phyloP scores from a whole-genome alignment of 1,140 invertebrate genomes.

The Ooceraea biroi region DNA sequence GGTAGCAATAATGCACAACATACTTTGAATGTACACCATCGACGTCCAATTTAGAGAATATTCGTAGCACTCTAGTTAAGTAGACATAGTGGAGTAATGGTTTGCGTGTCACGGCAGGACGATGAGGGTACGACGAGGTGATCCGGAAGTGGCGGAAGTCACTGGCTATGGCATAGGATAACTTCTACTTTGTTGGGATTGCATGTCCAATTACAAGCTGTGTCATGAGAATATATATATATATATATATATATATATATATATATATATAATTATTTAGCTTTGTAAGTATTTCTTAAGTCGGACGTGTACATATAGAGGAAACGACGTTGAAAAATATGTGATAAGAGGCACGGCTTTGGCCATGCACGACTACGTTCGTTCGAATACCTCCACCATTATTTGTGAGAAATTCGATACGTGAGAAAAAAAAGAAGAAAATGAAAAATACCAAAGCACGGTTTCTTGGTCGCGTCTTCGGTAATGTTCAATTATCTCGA shows the following conservation, averaged over 20 bases:
- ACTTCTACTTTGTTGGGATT: constrained; percentile 4
- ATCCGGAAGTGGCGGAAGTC: background rate
- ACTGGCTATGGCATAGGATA: background rate
- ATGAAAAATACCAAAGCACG: background rate
- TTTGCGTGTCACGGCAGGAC: background rate
- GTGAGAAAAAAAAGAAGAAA: background rate
- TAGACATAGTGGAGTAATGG: constrained; percentile 42
- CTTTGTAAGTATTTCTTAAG: constrained; percentile 71
- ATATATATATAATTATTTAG: no score
- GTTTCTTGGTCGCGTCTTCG: background rate
- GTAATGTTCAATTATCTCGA: constrained; percentile 4
- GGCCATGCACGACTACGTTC: constrained; percentile 82
- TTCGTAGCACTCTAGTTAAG: constrained; percentile 46
- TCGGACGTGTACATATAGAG: constrained; percentile 39
- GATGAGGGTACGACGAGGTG: background rate
- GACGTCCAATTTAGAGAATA: constrained; percentile 74
- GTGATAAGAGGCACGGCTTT: constrained; percentile 83
- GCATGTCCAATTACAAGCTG: constrained; percentile 8
- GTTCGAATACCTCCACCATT: constrained; percentile 76
- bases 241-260: background rate
- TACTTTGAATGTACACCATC: constrained; percentile 72
- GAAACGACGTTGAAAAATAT: constrained; percentile 73
- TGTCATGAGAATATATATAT: constrained; percentile 50
- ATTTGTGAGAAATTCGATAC: constrained; percentile 74
- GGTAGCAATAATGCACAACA: constrained; percentile 78